Evolutionary conservation across 2,888 invertebrate genomes (phyloP).

Genomic region (Conus canariensis): DNA sequence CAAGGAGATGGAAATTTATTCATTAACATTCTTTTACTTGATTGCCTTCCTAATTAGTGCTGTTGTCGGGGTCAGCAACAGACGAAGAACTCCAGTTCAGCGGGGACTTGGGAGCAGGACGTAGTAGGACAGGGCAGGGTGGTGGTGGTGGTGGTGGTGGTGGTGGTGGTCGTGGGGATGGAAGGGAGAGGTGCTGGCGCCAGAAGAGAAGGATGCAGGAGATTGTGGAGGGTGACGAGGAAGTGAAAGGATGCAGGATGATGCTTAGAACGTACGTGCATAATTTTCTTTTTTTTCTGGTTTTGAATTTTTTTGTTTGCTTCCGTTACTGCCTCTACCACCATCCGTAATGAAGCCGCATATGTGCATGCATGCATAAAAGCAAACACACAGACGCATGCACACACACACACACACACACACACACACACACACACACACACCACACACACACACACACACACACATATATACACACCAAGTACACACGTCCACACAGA

Average conservation of each 20-base stretch:
- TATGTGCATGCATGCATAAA: too few species aligned
- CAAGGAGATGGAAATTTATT: conserved; percentile 42
- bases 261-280: background rate
- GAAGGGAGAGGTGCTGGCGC: background rate
- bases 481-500: background rate
- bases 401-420: too few species aligned
- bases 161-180: background rate
- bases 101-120: too few species aligned
- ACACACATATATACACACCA: background rate
- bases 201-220: background rate
- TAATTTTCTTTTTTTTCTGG: too few species aligned
- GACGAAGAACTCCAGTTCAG: background rate
- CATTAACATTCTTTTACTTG: conserved; percentile 39
- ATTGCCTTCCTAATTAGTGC: conserved; percentile 15
- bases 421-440: background rate
- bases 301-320: background rate
- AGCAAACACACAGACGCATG: too few species aligned
- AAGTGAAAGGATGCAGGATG: background rate
- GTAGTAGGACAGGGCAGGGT: too few species aligned
- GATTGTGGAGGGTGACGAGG: background rate
- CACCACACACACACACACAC: background rate
- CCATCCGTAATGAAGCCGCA: too few species aligned
- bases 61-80: conserved; percentile 6
- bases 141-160: too few species aligned
- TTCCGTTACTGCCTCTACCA: too few species aligned